Evolutionary conservation across 2,888 invertebrate genomes (phyloP).

Genomic region (Herminia tarsipennalis): DNA sequence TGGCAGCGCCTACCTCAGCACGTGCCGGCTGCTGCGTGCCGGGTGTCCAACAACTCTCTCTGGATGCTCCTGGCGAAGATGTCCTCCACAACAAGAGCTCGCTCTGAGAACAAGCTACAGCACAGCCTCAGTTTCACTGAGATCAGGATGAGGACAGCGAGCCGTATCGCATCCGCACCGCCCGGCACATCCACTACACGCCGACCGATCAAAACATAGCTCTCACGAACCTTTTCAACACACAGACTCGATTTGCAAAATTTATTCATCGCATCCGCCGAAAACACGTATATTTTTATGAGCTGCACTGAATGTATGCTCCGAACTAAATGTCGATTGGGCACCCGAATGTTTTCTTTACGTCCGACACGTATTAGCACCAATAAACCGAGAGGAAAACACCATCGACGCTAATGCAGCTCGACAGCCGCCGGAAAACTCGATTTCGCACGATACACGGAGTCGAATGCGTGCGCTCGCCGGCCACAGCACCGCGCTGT

Average conservation of each 20-base stretch:
- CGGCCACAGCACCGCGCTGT: slow-evolving; percentile 84
- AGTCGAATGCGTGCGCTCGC: slow-evolving; percentile 88
- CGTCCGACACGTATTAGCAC: slow-evolving; percentile 72
- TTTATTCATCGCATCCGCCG: slow-evolving; percentile 85
- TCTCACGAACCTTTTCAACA: slow-evolving; percentile 81
- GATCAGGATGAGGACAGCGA: slow-evolving; percentile 59
- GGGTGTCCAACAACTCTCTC: slow-evolving; percentile 52
- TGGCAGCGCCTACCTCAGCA: slow-evolving; percentile 70
- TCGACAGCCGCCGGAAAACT: slow-evolving; percentile 76
- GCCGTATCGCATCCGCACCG: slow-evolving; percentile 66
- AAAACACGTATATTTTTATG: slow-evolving; percentile 79
- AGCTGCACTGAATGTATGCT: slow-evolving; percentile 71
- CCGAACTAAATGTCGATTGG: slow-evolving; percentile 46
- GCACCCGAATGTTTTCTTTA: slow-evolving; percentile 63
- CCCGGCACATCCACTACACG: slow-evolving; percentile 78
- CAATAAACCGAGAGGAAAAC: slow-evolving; percentile 73
- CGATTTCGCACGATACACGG: slow-evolving; percentile 66
- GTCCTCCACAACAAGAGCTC: slow-evolving; percentile 45
- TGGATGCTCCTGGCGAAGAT: slow-evolving; percentile 41
- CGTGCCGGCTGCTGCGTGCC: slow-evolving; percentile 57
- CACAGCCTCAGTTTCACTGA: slow-evolving; percentile 65
- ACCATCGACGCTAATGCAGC: slow-evolving; percentile 71
- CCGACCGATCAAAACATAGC: slow-evolving; percentile 81
- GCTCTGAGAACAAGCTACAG: slow-evolving; percentile 46
- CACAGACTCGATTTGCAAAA: slow-evolving; percentile 83